A percentile compares a stretch with the other conserved stretches of the same genome.
phyloP scores from a whole-genome alignment of 2,797 vertebrate genomes.

The Arnoldichthys spilopterus region DNA sequence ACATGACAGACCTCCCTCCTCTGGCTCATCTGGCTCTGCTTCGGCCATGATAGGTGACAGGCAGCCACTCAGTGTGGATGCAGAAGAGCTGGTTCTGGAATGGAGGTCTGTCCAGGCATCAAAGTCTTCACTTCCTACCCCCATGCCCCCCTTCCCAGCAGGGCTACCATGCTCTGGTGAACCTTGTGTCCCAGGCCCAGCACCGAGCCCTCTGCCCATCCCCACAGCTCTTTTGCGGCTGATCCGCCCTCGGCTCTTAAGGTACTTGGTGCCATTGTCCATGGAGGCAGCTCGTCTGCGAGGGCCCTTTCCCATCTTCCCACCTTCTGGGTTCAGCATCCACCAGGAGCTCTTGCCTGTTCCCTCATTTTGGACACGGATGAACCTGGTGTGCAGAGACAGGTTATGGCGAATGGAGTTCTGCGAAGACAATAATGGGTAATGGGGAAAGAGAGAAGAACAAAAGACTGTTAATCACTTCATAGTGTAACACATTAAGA shows the following conservation, averaged over 20 bases:
- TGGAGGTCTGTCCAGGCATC: slow-evolving; percentile 94
- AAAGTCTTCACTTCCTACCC: slow-evolving; percentile 88
- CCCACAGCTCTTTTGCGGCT: slow-evolving; percentile 85
- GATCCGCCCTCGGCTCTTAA: slow-evolving; percentile 90
- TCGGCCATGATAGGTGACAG: slow-evolving; percentile 91
- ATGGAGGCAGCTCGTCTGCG: slow-evolving; percentile 88
- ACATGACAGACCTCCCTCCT: slow-evolving; percentile 84
- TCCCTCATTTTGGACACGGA: slow-evolving; percentile 95
- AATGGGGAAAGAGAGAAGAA: slow-evolving; percentile 23
- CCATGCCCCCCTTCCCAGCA: slow-evolving; percentile 84
- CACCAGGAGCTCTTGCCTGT: slow-evolving; percentile 98
- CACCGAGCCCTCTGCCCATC: slow-evolving; percentile 77
- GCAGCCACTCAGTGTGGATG: slow-evolving; percentile 91
- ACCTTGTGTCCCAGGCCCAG: slow-evolving; percentile 80
- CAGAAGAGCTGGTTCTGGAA: slow-evolving; percentile 92
- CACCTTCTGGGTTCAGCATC: slow-evolving; percentile 97
- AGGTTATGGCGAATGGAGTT: slow-evolving; percentile 98
- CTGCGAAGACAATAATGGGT: slow-evolving; percentile 71
- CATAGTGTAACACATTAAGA: background rate
- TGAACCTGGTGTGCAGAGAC: slow-evolving; percentile 94
- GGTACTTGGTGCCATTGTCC: slow-evolving; percentile 91
- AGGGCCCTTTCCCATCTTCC: slow-evolving; percentile 93
- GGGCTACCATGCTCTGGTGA: slow-evolving; percentile 94
- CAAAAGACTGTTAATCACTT: slow-evolving; percentile 26
- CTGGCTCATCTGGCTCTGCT: slow-evolving; percentile 88